These are phyloP conservation scores for Hyphantria cunea DNA, from an alignment of 1,140 invertebrate genomes.

Conservation along the genomic window DNA sequence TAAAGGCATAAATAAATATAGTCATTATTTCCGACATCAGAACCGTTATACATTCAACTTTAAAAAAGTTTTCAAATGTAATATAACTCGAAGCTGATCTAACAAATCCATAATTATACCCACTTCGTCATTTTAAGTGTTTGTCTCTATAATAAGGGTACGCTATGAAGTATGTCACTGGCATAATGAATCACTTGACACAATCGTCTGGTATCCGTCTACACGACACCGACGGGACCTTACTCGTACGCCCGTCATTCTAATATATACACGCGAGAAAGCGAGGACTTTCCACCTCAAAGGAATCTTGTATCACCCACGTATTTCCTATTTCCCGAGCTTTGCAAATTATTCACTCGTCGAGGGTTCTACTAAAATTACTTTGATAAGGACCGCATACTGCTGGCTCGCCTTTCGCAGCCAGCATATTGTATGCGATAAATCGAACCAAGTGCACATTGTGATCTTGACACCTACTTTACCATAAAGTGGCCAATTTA, in stretches of 20 bases:
- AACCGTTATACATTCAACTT: too few relatives aligned
- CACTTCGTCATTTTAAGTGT: too few relatives aligned
- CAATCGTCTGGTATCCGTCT: slow-evolving; percentile 9
- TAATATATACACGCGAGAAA: slow-evolving; percentile 5
- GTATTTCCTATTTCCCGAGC: slow-evolving; percentile 29
- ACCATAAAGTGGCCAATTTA: slow-evolving; percentile 45
- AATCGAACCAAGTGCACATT: slow-evolving; percentile 41
- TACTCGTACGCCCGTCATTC: slow-evolving; percentile 9
- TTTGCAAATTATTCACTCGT: slow-evolving; percentile 27
- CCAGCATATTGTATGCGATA: slow-evolving; percentile 45
- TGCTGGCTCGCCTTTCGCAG: slow-evolving; percentile 30
- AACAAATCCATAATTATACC: too few relatives aligned
- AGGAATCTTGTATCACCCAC: slow-evolving; percentile 21
- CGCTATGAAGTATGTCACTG: slow-evolving; percentile 3
- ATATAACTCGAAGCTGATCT: not conserved
- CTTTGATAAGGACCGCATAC: slow-evolving; percentile 35
- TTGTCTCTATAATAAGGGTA: not conserved
- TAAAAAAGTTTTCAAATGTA: too few relatives aligned
- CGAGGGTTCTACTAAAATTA: slow-evolving; percentile 39
- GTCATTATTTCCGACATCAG: too few relatives aligned
- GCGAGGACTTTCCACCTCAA: slow-evolving; percentile 28
- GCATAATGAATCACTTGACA: slow-evolving; percentile 2
- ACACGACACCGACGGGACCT: slow-evolving; percentile 3
- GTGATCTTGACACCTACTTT: slow-evolving; percentile 41
- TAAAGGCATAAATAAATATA: too few relatives aligned